Evolutionary conservation across 1,140 invertebrate genomes (phyloP), one percentile per base, ranked within the genome.

Genomic region (Gryon sp.): DNA sequence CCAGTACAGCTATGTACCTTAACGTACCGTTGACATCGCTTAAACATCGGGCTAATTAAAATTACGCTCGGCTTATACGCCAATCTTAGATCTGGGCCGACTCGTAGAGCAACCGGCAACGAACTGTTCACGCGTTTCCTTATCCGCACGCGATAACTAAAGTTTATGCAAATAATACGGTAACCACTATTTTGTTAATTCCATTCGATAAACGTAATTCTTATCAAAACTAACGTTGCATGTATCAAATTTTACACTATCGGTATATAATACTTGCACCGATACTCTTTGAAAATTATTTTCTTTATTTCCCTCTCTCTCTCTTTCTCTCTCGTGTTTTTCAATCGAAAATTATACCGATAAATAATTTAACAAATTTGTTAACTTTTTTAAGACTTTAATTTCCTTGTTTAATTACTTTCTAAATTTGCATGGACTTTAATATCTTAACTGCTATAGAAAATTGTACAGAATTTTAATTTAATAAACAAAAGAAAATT

Each of bases 31-130:
- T 79, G 77, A 79, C 77, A 76, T 79, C 72, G 66, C 66, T 70
- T 76, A 79, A 79, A 79, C 70, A 75, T 79, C 77, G 63, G 50
- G 63, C 77, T 79, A 79, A 79, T 79, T 79, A 76, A 79, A 79
- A 79, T 79, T 79, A 79, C 77, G 77, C 72, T 79, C 72, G 68
- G 68, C 68, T 79, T 76, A 76, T 69, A 41, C 22, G 77, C 66
- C 72, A 79, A 79, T 79, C 77, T 76, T 20, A 57, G 53, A 79
- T 79, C 76, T 63, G 57, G 50, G 69, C 40, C 55, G 75, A 18
- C 28, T 43, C 57, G 59, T 8, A 22, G 50, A 38, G 15, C 41
- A 19, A 48, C 45, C 46, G 32, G 60, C 72, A 68, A 75, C 52
- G 43, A 55, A 72, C 62, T 57, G 75, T 78, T 72, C 75, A 70